Base-by-base conservation (phyloP, 1,140 invertebrate genomes). In the Pantala flavescens region DNA sequence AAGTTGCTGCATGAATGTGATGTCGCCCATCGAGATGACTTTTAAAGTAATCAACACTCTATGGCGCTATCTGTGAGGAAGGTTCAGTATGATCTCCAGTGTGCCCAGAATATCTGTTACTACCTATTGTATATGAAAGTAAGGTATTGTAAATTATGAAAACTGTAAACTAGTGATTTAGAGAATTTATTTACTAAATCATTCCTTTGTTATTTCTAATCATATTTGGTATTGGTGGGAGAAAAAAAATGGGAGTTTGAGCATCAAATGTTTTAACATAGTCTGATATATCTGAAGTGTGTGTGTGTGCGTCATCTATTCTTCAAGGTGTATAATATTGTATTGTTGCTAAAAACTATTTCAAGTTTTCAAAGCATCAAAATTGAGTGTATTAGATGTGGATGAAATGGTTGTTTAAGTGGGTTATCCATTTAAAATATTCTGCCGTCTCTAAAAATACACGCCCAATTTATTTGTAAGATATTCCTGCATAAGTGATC, bases 131-230 rank as follows among this genome's bases (percentile, higher is more conserved):
- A 63, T 7, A 63, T 63, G 49, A 63, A 12, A 7, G 49, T 63
- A 63, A 63, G n/a, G 49, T 63, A 63, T 63, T 63, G 49, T 63
- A 7, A 63, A 63, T 63, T 63, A 63, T 63, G 49, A 63, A 63
- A 63, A 63, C 14, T 19, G 16, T 63, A 63, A 63, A 63, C 12
- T 63, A 63, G 49, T 63, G 49, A 63, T 63, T 63, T 63, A 63
- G 49, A 63, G 49, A 19, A 63, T 63, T 63, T 63, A 63, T 63
- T 63, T 63, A 63, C 49, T 21, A 63, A 63, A 63, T 63, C 49
- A 63, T 63, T 63, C 49, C 49, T 63, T 63, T 16, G 49, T 19
- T 19, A 63, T 19, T 63, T 5, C n/a, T 63, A 21, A 19, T 19
- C n/a, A 63, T 16, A 12, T 63, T 63, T 16, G 49, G 49, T 1